Evolutionary conservation across 2,113 vertebrate species (phyloP), one percentile per base, ranked within the genome.

Genomic region (Empidonax traillii): DNA sequence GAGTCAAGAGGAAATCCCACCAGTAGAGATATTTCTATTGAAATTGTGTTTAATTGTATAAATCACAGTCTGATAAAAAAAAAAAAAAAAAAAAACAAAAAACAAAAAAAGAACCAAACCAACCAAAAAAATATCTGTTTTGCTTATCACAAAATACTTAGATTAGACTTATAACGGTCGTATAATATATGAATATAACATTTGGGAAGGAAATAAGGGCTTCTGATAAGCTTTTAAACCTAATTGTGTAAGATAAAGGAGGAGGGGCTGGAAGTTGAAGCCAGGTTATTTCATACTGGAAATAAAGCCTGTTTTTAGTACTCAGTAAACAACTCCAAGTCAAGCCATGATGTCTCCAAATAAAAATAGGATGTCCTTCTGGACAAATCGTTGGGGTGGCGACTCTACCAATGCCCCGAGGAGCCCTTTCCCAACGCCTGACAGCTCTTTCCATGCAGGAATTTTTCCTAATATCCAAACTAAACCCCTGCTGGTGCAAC

Each of bases 61-160:
- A 67, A 78, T 51, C 33, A 53, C 8, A 4, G 18, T 33, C 10
- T 59, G 66, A 82, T 79, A 51, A 43, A n/a, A 3, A n/a, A 62
- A 63, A 1, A 51, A 43, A n/a, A 3, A n/a, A 62, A 63, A 1
- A 2, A 30, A 21, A 4, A 20, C 4, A 15, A 35, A 37, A 18
- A 27, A 35, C 49, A 41, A 41, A 35, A 35, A 35, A 35, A 35
- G 35, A 35, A 35, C 35, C 21, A 25, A 51, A 51, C 49, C 3
- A 37, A 67, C 56, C 44, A 2, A 23, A 9, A 17, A 46, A 44
- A 22, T 35, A 2, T 12, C 13, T 9, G 3, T 2, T 74, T 61
- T 66, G 14, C 2, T 82, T 76, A 13, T 66, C n/a, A 68, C 11
- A 82, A 82, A 46, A 44, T 46, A 86, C 3, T 39, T 31, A 16